A percentile compares a stretch with the other conserved stretches of the same genome.
Conservation (phyloP, 2,888 invertebrate species). For the Ectemnius continuus region DNA sequence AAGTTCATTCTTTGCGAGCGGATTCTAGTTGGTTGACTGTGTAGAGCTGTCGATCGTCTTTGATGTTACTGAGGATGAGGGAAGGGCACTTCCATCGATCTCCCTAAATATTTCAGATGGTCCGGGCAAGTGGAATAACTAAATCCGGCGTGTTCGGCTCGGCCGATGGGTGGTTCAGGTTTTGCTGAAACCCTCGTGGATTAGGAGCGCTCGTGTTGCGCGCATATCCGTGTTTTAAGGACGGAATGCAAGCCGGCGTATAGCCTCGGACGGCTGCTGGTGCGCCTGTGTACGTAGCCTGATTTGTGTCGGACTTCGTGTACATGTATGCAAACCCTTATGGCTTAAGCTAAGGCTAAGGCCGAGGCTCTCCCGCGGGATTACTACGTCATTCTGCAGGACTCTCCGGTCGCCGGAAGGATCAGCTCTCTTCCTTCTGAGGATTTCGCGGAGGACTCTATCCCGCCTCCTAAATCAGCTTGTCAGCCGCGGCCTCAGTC, state of each 20-base stretch:
- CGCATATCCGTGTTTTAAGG: conserved; percentile 65
- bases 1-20: too few relatives aligned
- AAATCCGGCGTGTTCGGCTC: conserved; percentile 59
- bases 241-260: conserved; percentile 46
- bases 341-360: conserved; percentile 75
- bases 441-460: conserved; percentile 65
- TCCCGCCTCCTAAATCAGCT: conserved; percentile 66
- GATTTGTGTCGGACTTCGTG: conserved; percentile 58
- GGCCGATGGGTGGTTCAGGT: conserved; percentile 63
- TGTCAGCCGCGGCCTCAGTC: conserved; percentile 56
- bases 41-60: conserved; percentile 38
- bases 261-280: conserved; percentile 7
- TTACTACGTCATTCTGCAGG: conserved; percentile 75
- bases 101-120: conserved; percentile 61
- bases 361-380: conserved; percentile 74
- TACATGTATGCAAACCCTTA: conserved; percentile 74
- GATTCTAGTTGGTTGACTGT: background rate
- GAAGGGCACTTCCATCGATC: conserved; percentile 49
- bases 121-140: conserved; percentile 60
- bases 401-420: conserved; percentile 71
- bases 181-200: conserved; percentile 65
- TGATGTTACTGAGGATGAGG: conserved; percentile 41
- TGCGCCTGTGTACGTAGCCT: conserved; percentile 40
- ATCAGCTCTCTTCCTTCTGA: conserved; percentile 70
- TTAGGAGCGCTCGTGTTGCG: conserved; percentile 61